phyloP scores from a whole-genome alignment of 2,888 invertebrate genomes.

The Melipona bicolor region DNA sequence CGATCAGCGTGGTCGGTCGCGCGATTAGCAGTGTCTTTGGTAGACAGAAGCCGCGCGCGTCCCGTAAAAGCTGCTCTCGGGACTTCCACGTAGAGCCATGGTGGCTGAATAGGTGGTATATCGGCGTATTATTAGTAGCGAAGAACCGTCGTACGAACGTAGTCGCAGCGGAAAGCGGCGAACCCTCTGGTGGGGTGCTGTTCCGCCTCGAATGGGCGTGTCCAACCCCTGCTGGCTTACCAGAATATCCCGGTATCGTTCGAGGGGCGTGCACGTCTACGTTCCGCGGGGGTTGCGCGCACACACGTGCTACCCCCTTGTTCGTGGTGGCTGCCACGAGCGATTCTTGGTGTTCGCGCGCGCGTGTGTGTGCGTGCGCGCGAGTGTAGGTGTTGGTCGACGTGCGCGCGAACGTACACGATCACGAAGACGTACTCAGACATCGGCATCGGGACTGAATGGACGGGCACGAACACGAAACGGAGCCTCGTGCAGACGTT shows the following conservation, averaged over 20 bases:
- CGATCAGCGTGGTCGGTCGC: slow-evolving; percentile 63
- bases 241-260: slow-evolving; percentile 70
- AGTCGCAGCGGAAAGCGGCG: slow-evolving; percentile 61
- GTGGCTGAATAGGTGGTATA: slow-evolving; percentile 81
- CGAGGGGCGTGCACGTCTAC: slow-evolving; percentile 70
- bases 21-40: slow-evolving; percentile 69
- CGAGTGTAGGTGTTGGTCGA: slow-evolving; percentile 20
- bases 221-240: slow-evolving; percentile 71
- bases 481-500: slow-evolving; percentile 69
- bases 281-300: slow-evolving; percentile 67
- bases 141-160: slow-evolving; percentile 66
- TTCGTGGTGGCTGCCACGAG: slow-evolving; percentile 49
- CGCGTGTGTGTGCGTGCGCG: background rate
- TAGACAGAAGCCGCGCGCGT: slow-evolving; percentile 66
- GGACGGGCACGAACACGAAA: slow-evolving; percentile 66
- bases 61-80: slow-evolving; percentile 73
- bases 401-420: slow-evolving; percentile 48
- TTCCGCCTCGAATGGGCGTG: slow-evolving; percentile 77
- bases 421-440: slow-evolving; percentile 45
- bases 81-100: slow-evolving; percentile 78
- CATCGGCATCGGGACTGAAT: slow-evolving; percentile 42
- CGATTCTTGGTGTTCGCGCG: background rate
- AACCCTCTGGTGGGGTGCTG: slow-evolving; percentile 66
- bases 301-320: slow-evolving; percentile 69
- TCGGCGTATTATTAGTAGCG: slow-evolving; percentile 81